Percentiles rank a stretch among this genome's conserved stretches.
Evolutionary conservation across 1,140 invertebrate genomes (phyloP).

Genomic region (Bemisia tabaci): DNA sequence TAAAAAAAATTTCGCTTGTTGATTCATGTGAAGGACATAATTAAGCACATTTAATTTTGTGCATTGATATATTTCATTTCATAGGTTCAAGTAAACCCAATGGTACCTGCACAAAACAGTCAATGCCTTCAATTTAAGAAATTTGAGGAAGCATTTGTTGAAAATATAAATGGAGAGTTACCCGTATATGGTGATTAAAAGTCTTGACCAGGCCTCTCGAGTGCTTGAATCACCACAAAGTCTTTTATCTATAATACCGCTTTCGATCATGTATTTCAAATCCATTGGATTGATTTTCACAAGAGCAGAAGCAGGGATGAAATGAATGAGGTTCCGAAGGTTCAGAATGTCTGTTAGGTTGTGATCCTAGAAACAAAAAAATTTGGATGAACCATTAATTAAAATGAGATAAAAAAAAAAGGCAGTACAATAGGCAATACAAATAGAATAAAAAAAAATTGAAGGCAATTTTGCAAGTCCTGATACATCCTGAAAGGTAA

Average conservation of each 20-base stretch:
- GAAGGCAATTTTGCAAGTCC: no score
- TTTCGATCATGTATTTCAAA: not conserved
- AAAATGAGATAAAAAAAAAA: not conserved
- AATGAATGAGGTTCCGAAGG: not conserved
- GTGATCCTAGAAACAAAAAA: not conserved
- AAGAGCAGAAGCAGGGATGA: not conserved
- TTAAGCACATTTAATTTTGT: no score
- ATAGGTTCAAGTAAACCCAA: no score
- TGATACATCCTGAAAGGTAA: no score
- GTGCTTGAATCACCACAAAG: not conserved
- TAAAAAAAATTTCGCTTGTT: no score
- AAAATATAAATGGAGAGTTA: not conserved
- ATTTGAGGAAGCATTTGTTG: no score
- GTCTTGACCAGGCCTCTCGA: not conserved
- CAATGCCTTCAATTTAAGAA: no score
- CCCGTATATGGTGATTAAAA: not conserved
- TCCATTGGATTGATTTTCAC: not conserved
- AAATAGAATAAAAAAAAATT: no score
- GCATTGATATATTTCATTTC: no score
- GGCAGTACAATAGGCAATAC: no score
- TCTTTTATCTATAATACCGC: not conserved
- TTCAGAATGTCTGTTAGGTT: not conserved
- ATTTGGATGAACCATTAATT: not conserved
- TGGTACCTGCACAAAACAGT: no score
- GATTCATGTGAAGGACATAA: no score